These are phyloP conservation scores for Phoxinus dragarum DNA, from an alignment of 2,797 vertebrate species.

Conservation along the genomic window DNA sequence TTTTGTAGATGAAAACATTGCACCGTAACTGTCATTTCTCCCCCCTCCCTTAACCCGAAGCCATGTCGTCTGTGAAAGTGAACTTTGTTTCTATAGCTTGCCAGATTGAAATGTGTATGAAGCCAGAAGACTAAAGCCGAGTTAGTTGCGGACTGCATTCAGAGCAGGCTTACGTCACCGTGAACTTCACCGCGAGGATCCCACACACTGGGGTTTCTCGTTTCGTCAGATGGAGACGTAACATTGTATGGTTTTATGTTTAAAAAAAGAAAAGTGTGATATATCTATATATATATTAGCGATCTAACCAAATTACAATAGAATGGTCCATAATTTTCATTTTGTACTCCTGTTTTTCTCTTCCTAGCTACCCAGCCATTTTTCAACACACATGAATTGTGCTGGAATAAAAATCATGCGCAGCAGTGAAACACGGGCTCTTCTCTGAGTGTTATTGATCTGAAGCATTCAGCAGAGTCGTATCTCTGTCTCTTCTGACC, in stretches of 20 bases:
- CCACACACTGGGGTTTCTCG: slow-evolving; percentile 60
- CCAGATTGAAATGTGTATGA: slow-evolving; percentile 58
- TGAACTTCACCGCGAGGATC: slow-evolving; percentile 62
- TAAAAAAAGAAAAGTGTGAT: slow-evolving; percentile 55
- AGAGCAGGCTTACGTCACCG: slow-evolving; percentile 57
- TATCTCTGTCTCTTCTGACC: not conserved
- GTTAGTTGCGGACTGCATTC: slow-evolving; percentile 60
- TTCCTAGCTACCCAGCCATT: slow-evolving; percentile 82
- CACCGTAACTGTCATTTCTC: slow-evolving; percentile 34
- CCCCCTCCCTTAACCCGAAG: slow-evolving; percentile 7
- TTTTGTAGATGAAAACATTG: slow-evolving; percentile 50
- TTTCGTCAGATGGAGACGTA: slow-evolving; percentile 58
- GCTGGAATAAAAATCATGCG: slow-evolving; percentile 82
- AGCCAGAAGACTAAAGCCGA: slow-evolving; percentile 47
- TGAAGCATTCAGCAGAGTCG: not conserved
- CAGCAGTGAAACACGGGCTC: slow-evolving; percentile 69
- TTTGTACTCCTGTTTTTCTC: slow-evolving; percentile 79
- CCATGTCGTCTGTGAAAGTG: slow-evolving; percentile 42
- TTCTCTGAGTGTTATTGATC: slow-evolving; percentile 48
- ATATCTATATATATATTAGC: slow-evolving; percentile 72
- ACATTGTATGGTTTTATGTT: slow-evolving; percentile 75
- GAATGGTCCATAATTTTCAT: slow-evolving; percentile 81
- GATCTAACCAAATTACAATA: slow-evolving; percentile 77
- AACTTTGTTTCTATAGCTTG: slow-evolving; percentile 44
- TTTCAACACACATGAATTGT: slow-evolving; percentile 82